Conservation (phyloP, 2,888 invertebrate species). For the Alloscopus bannaensis region DNA sequence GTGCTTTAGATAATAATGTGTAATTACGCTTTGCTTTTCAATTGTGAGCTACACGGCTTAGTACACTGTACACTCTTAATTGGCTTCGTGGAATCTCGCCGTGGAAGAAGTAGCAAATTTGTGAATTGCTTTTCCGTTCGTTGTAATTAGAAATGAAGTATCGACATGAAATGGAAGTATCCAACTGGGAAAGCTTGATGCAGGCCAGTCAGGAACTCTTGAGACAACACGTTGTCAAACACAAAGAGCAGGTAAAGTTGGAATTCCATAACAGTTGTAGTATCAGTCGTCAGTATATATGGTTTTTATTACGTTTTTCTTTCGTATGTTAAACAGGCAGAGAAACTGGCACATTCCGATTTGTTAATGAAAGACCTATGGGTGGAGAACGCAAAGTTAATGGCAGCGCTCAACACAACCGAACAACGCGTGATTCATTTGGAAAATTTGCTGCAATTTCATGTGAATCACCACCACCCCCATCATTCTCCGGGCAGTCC, state of each 20-base stretch:
- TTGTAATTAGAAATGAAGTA: slow-evolving; percentile 79
- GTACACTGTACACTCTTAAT: not conserved
- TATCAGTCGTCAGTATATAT: too few relatives aligned
- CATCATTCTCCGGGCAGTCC: slow-evolving; percentile 30
- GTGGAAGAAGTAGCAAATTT: too few relatives aligned
- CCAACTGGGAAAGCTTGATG: slow-evolving; percentile 78
- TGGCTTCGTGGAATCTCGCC: not conserved
- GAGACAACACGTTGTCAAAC: slow-evolving; percentile 78
- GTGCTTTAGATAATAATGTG: too few relatives aligned
- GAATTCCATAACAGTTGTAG: not conserved
- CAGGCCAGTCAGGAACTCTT: slow-evolving; percentile 78
- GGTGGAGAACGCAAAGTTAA: slow-evolving; percentile 88
- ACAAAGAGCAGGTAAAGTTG: slow-evolving; percentile 77
- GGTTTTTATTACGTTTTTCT: too few relatives aligned
- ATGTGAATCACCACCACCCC: slow-evolving; percentile 49
- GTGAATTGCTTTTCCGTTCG: not conserved
- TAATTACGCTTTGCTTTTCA: slow-evolving; percentile 15
- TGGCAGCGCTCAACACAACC: slow-evolving; percentile 80
- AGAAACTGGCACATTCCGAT: slow-evolving; percentile 85
- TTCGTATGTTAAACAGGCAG: slow-evolving; percentile 77
- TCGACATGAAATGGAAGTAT: slow-evolving; percentile 79
- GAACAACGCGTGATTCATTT: slow-evolving; percentile 76
- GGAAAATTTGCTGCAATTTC: slow-evolving; percentile 68
- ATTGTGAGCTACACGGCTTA: not conserved
- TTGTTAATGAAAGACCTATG: slow-evolving; percentile 88